Percentiles rank a stretch among this genome's conserved stretches.
These are phyloP conservation scores for Nematopogon swammerdamellus DNA, from an alignment of 2,888 invertebrate genomes.

Conservation along the genomic window DNA sequence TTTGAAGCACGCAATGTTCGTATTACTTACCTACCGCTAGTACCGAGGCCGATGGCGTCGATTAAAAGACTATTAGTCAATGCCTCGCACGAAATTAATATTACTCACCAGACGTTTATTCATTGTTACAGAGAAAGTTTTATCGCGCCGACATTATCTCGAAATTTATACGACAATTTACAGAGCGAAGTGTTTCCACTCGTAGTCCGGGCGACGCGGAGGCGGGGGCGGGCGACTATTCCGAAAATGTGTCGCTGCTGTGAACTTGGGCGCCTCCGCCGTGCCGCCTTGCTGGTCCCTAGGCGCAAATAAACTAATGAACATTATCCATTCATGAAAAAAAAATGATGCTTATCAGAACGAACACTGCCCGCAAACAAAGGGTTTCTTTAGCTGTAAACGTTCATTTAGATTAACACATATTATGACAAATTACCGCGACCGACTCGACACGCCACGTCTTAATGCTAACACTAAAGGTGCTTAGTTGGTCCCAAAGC, in stretches of 20 bases:
- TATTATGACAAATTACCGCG: too few relatives aligned
- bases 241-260: background rate
- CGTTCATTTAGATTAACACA: too few relatives aligned
- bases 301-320: too few relatives aligned
- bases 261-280: too few relatives aligned
- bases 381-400: too few relatives aligned
- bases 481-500: too few relatives aligned
- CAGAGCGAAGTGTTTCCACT: background rate
- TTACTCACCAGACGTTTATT: background rate
- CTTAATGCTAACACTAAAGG: too few relatives aligned
- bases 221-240: background rate
- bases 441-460: too few relatives aligned
- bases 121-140: background rate
- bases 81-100: background rate
- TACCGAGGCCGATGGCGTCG: background rate
- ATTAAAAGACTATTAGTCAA: background rate
- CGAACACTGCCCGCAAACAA: too few relatives aligned
- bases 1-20: background rate
- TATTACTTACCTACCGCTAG: background rate
- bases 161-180: background rate
- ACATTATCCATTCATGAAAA: too few relatives aligned
- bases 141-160: background rate
- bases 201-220: background rate
- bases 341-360: too few relatives aligned
- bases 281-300: too few relatives aligned